Conservation (phyloP, 2,113 vertebrate genomes). For the Pomatostomus ruficeps region DNA sequence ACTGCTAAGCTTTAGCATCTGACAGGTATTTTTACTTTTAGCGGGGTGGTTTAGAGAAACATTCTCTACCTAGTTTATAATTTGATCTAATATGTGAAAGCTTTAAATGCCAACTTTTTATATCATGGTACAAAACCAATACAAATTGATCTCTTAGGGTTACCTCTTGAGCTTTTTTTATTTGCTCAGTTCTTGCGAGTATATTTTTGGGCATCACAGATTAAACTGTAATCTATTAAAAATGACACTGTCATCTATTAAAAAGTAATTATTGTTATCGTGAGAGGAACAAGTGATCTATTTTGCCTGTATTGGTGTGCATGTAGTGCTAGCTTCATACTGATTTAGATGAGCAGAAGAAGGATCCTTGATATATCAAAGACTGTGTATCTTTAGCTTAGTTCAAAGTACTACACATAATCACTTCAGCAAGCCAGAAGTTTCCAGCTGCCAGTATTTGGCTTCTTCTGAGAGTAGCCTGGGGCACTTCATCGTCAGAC, state of each 20-base stretch:
- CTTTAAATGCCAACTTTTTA: not conserved
- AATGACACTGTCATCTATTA: not conserved
- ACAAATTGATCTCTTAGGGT: not conserved
- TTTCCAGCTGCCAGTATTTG: not conserved
- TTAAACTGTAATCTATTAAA: not conserved
- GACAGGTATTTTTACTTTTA: not conserved
- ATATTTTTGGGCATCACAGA: not conserved
- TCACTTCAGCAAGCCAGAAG: not conserved
- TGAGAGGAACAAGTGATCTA: not conserved
- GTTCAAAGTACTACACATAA: not conserved
- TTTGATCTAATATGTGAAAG: not conserved
- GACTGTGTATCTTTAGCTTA: not conserved
- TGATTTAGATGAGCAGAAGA: not conserved
- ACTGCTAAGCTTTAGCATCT: not conserved
- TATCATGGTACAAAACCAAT: accelerated
- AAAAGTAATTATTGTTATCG: not conserved
- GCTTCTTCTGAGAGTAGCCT: not conserved
- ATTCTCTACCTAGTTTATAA: not conserved
- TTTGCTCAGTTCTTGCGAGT: not conserved
- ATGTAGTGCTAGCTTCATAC: not conserved
- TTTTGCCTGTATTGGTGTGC: not conserved
- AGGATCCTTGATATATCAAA: not conserved
- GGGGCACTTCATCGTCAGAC: not conserved
- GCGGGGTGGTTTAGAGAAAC: not conserved
- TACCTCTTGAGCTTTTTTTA: not conserved